Evolutionary conservation across 2,797 vertebrate genomes (phyloP).

Genomic region (Oreortyx pictus): DNA sequence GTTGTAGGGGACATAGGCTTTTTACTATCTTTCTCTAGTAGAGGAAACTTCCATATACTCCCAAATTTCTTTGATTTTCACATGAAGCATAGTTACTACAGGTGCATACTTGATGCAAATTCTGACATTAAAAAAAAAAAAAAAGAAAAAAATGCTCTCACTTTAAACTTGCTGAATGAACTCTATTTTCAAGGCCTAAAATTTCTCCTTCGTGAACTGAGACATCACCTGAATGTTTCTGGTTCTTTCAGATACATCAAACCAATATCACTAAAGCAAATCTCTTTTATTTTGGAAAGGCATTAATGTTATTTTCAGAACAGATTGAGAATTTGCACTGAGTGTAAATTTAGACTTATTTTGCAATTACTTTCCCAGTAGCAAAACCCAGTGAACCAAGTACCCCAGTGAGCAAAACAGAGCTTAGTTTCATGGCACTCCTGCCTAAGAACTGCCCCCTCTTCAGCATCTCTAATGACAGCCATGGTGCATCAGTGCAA

Average conservation of each 20-base stretch:
- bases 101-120: background rate
- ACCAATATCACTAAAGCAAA: background rate
- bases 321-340: accelerated
- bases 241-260: background rate
- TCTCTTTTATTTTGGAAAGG: background rate
- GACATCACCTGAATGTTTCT: background rate
- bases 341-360: background rate
- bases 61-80: background rate
- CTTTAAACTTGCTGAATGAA: background rate
- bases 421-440: background rate
- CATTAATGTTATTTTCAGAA: background rate
- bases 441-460: background rate
- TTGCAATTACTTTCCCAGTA: background rate
- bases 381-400: background rate
- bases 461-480: background rate
- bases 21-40: background rate
- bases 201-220: background rate
- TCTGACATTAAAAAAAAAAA: background rate
- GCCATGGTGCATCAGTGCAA: background rate
- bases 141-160: background rate
- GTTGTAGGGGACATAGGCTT: background rate
- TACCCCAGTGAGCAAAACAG: too few relatives aligned
- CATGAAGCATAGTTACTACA: background rate
- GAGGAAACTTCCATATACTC: background rate
- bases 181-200: background rate